Percentiles rank a stretch among this genome's conserved stretches.
Conservation (phyloP, 2,113 vertebrate genomes). For the Dendrocopos noguchii region DNA sequence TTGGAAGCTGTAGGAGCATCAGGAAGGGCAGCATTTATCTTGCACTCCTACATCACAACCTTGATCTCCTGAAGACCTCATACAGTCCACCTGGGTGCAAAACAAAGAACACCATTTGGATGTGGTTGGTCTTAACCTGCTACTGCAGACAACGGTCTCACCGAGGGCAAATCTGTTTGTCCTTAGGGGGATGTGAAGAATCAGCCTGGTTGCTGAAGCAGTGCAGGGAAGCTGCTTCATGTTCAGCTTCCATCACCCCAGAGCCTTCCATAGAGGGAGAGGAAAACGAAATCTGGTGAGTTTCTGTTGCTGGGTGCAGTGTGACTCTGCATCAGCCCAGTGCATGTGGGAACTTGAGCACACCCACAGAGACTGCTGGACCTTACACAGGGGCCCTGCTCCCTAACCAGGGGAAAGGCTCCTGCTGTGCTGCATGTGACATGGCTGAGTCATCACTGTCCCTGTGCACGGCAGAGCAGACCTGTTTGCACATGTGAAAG, state of each 20-base stretch:
- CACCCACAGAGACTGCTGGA: neutral
- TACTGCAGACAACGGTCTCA: conserved; percentile 32
- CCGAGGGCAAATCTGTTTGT: neutral
- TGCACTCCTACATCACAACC: conserved; percentile 23
- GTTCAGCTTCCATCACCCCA: neutral
- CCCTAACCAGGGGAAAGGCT: neutral
- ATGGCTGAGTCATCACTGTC: neutral
- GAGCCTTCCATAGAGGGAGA: neutral
- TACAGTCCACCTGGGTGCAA: neutral
- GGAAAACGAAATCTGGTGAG: rapidly evolving
- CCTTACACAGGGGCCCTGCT: neutral
- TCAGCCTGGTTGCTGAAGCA: neutral
- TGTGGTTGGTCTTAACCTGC: conserved; percentile 10
- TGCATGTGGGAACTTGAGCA: neutral
- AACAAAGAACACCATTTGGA: neutral
- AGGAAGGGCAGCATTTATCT: neutral
- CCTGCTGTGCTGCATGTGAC: neutral
- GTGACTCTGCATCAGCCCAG: neutral
- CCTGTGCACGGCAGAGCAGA: neutral
- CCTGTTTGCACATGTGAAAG: neutral
- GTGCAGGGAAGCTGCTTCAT: conserved; percentile 14
- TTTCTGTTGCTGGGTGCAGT: neutral
- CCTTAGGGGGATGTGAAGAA: neutral
- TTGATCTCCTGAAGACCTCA: conserved; percentile 9
- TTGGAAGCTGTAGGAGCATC: neutral